Base-by-base conservation (phyloP, 2,888 invertebrate species). In the Helicoverpa assulta region DNA sequence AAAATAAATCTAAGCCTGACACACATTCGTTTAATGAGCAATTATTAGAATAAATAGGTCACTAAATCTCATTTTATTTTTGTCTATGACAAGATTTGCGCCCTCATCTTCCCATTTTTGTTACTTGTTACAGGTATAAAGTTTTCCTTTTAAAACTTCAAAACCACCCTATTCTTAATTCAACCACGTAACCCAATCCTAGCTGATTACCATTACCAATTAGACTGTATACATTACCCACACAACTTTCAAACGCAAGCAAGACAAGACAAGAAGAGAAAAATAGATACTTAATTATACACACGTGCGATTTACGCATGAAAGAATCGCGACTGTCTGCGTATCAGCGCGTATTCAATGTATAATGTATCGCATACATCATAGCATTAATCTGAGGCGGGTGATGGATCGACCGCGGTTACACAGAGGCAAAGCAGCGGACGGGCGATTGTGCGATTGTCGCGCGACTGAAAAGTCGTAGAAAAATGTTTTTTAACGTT, bases 341-440 rank as follows among this genome's bases (percentile, higher is more conserved):
- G 79, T 80, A 82, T 82, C 79, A 82, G 73, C 73, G 73, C 78
- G 79, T 78, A 86, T 84, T 84, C 85, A 81, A 80, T 73, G 73
- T 84, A 79, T 88, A 90, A 90, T 89, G 86, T 87, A 85, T 78
- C 86, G 86, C 89, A 92, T 91, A 90, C 91, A 92, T 92, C 92
- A 91, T 78, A 90, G 86, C 90, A 93, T 91, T 94, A 94, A 94
- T 93, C 93, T 91, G 90, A 89, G 90, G 77, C 78, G 65, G 75
- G 88, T 95, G 95, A 95, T 94, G 90, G 93, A 95, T 95, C 85
- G 89, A 81, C 72, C 78, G 83, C 83, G 81, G 83, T 86, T 85
- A 80, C 76, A 76, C 78, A 10, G 47, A 7, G 80, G 77, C 78
- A 78, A 76, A 78, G 67, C 76, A 76, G 67, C 76, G 75, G 62